Evolutionary conservation across 2,113 vertebrate species (phyloP), one percentile per base, ranked within the genome.

Genomic region (Leucopsar rothschildi): DNA sequence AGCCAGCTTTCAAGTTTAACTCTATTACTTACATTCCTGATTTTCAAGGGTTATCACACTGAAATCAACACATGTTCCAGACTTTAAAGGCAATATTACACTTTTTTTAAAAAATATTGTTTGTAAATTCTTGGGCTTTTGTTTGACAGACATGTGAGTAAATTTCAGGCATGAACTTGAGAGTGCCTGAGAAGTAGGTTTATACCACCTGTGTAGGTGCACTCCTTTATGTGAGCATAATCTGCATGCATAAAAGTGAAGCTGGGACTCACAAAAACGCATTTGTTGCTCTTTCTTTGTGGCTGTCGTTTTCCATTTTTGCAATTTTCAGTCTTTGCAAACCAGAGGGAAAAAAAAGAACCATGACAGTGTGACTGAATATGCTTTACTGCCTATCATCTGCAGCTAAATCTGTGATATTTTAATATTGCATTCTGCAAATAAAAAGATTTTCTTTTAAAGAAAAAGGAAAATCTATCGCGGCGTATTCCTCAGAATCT

Each of bases 291-390:
- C 82, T 80, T 70, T 70, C 60, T 86, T 71, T 82, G 63, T 93
- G 88, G 82, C 70, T 87, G n/a, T 88, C 2, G 0, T 87, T 71
- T 63, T 77, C 94, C 65, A 88, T 79, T 87, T 92, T 93, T 89
- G 31, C 71, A 59, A 44, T 70, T 81, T 92, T 70, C 56, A 73
- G 60, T 84, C 84, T 88, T 89, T 93, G 79, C 42, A 90, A 68
- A 82, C 37, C 79, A 88, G 80, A 96, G 89, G 90, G 89, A 44
- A 86, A 96, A 93, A 85, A 93, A 95, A 93, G 88, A 95, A 86
- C 61, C 68, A 9, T 80, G 47, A 76, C 75, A 60, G 22, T 72
- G 39, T 86, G 66, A 64, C 65, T 76, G 78, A 85, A 60, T 82
- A 7, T 79, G 57, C 76, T 76, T 71, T 90, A 81, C 75, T 94